Conservation (phyloP, 2,797 vertebrate genomes). For the Molothrus aeneus region DNA sequence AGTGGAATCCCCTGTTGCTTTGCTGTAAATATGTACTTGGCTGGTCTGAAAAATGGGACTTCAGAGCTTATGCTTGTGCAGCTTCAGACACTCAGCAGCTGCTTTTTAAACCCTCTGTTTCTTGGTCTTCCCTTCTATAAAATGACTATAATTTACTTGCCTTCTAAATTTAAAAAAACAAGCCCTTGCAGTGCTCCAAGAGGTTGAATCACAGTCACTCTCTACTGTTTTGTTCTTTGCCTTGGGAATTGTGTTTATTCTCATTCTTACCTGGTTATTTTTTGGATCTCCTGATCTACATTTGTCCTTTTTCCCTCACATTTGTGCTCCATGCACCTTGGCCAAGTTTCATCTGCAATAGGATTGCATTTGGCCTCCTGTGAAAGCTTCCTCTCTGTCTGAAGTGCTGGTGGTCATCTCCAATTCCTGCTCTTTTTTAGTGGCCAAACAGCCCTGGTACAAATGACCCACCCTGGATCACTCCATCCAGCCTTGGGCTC, state of each 20-base stretch:
- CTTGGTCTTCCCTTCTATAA: neutral
- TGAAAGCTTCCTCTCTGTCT: neutral
- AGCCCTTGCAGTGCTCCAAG: neutral
- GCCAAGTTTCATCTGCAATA: neutral
- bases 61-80: neutral
- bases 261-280: neutral
- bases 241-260: neutral
- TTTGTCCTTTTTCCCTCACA: neutral
- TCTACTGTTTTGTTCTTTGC: neutral
- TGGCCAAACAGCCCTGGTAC: neutral
- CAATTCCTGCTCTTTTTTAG: neutral
- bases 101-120: neutral
- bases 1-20: neutral
- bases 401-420: neutral
- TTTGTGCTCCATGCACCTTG: neutral
- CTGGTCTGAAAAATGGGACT: neutral
- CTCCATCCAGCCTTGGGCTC: neutral
- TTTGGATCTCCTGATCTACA: neutral
- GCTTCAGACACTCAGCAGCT: neutral
- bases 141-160: neutral
- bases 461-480: neutral
- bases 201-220: neutral
- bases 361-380: neutral
- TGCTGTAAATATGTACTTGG: neutral
- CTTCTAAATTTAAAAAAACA: neutral